Evolutionary conservation across 1,140 invertebrate species (phyloP), one percentile per base, ranked within the genome.

Genomic region (Plutomurus gul): DNA sequence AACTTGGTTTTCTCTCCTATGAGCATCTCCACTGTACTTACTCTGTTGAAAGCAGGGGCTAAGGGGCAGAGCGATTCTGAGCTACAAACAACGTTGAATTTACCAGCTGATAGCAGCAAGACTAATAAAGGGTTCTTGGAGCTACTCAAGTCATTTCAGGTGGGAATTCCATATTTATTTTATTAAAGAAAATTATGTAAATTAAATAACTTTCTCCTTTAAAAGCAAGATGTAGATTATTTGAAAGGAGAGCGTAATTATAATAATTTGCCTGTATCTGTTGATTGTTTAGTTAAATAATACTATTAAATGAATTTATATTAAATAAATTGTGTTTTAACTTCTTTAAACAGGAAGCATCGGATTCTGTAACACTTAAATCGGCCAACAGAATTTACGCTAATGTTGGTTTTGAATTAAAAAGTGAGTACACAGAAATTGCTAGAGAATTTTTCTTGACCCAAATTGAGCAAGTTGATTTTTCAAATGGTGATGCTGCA

Each of bases 361-460:
- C 80, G 65, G 27, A 83, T 6, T 30, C 73, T 25, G 83, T 82
- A 46, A 77, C 81, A 6, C 75, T 88, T 0, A 73, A 83, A 47
- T 83, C 85, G 16, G 87, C 86, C 2, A 88, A 87, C 75, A 76
- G 84, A 22, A 37, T 88, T 4, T 88, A 84, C 76, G 82, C 80
- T 8, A 73, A 84, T 11, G 27, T 83, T 10, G 79, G 83, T n/a
- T 82, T 84, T 72, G 49, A 75, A 46, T 25, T 86, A 0, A 74
- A 80, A 13, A 22, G 22, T 3, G 36, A 77, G 4, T 85, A 78
- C 75, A 18, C 70, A 5, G 60, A 71, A 16, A 20, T 18, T 11
- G 49, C 85, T 4, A 65, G 81, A 72, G 65, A 79, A 6, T 70
- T 78, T 76, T 86, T 84, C 72, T 18, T n/a, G 18, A 81, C 84